These are phyloP conservation scores for Cyclina sinensis DNA, from an alignment of 1,140 invertebrate species.

Conservation along the genomic window DNA sequence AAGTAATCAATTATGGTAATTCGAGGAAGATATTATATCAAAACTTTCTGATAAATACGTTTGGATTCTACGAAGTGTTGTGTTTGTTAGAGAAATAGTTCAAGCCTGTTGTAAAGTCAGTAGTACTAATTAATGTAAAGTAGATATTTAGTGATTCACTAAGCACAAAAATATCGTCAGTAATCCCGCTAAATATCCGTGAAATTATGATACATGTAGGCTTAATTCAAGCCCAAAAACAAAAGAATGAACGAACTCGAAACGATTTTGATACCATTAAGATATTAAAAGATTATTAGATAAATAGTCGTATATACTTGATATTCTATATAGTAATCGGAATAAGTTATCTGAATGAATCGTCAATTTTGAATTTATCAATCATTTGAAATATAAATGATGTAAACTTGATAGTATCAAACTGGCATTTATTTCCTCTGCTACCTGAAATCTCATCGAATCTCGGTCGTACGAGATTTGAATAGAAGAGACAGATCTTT, in stretches of 20 bases:
- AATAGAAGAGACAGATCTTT: constrained; percentile 10
- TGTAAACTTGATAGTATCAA: constrained; percentile 15
- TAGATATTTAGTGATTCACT: constrained; percentile 10
- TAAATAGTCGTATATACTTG: not conserved
- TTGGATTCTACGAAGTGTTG: too few species aligned
- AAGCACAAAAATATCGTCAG: not conserved
- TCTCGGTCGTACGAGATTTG: constrained; percentile 6
- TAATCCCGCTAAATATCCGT: not conserved
- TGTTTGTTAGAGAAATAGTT: too few species aligned
- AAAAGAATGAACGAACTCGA: constrained; percentile 16
- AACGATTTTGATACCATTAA: constrained; percentile 18
- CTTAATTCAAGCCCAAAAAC: constrained; percentile 12
- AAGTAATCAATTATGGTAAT: too few species aligned
- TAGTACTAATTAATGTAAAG: too few species aligned
- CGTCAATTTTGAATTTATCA: constrained; percentile 47
- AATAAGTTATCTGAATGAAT: constrained; percentile 12
- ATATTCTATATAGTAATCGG: not conserved
- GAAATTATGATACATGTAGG: constrained; percentile 18
- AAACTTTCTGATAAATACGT: too few species aligned
- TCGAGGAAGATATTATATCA: too few species aligned
- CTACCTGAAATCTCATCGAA: constrained; percentile 8
- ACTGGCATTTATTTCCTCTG: not conserved
- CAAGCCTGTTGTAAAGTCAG: too few species aligned
- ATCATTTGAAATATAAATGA: constrained; percentile 29
- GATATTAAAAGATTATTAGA: constrained; percentile 29